phyloP scores from a whole-genome alignment of 1,140 invertebrate genomes.

The Ctenoplectra terminalis region DNA sequence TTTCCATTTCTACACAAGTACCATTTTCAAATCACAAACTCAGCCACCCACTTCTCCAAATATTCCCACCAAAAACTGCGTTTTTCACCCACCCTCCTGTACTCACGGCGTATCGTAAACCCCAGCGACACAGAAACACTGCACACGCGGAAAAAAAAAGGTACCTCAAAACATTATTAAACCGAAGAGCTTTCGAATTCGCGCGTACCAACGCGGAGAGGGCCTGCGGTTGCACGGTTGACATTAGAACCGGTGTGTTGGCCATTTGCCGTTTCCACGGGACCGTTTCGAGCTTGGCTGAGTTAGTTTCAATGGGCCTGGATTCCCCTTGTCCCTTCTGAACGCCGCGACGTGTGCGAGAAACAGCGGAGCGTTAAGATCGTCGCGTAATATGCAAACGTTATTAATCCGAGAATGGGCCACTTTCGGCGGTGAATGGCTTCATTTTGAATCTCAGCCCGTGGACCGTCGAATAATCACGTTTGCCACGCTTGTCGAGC shows the following conservation, averaged over 20 bases:
- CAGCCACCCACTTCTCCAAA: too few relatives aligned
- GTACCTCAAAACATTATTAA: conserved; percentile 78
- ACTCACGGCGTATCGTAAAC: too few relatives aligned
- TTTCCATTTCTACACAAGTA: too few relatives aligned
- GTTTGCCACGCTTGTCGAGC: neutral
- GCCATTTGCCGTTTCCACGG: conserved; percentile 40
- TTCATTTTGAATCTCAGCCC: neutral
- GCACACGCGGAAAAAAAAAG: conserved; percentile 1
- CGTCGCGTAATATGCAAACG: conserved; percentile 47
- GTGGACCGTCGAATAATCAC: conserved; percentile 32
- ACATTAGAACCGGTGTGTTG: neutral
- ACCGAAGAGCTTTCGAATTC: conserved; percentile 77
- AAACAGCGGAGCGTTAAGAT: conserved; percentile 41
- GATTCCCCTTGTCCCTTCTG: neutral
- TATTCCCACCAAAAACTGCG: too few relatives aligned
- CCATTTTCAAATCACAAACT: too few relatives aligned
- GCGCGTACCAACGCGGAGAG: conserved; percentile 69
- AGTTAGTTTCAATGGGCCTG: conserved; percentile 15
- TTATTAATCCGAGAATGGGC: conserved; percentile 61
- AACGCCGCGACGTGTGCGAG: conserved; percentile 25
- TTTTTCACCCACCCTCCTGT: too few relatives aligned
- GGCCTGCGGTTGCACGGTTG: neutral
- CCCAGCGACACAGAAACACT: neutral
- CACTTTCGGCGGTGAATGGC: conserved; percentile 38
- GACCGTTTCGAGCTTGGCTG: neutral